Conservation (phyloP, 2,113 vertebrate species). For the Todiramphus chloris region DNA sequence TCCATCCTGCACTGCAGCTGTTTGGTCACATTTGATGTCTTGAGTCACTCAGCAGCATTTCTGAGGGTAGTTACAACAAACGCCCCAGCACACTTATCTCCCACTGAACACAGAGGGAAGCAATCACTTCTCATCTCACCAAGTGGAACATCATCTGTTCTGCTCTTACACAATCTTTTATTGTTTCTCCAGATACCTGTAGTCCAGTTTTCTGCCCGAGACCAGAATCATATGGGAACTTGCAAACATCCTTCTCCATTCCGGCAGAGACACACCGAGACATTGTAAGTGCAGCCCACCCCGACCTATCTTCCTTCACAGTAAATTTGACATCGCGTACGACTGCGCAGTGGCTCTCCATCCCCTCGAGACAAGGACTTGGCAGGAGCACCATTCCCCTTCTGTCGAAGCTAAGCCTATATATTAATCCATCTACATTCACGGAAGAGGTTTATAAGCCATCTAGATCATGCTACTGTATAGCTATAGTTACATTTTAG, state of each 20-base stretch:
- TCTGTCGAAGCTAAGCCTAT: background rate
- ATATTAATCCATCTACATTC: background rate
- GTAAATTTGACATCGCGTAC: background rate
- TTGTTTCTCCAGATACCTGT: background rate
- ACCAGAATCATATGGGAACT: background rate
- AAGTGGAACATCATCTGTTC: background rate
- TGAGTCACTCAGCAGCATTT: background rate
- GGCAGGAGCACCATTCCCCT: background rate
- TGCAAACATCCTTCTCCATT: background rate
- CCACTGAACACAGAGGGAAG: background rate
- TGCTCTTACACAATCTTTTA: background rate
- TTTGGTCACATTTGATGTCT: background rate
- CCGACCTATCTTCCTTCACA: background rate
- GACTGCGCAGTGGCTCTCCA: background rate
- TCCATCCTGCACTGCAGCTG: background rate
- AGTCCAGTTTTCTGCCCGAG: background rate
- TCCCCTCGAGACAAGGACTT: background rate
- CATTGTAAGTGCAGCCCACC: background rate
- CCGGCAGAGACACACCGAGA: background rate
- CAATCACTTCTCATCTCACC: background rate
- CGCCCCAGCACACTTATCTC: background rate
- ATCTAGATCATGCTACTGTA: background rate
- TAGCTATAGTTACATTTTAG: slow-evolving; percentile 15
- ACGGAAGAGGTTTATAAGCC: background rate
- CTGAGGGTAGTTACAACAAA: background rate